These are phyloP conservation scores for Electrona antarctica DNA, from an alignment of 2,113 vertebrate genomes.

Conservation along the genomic window DNA sequence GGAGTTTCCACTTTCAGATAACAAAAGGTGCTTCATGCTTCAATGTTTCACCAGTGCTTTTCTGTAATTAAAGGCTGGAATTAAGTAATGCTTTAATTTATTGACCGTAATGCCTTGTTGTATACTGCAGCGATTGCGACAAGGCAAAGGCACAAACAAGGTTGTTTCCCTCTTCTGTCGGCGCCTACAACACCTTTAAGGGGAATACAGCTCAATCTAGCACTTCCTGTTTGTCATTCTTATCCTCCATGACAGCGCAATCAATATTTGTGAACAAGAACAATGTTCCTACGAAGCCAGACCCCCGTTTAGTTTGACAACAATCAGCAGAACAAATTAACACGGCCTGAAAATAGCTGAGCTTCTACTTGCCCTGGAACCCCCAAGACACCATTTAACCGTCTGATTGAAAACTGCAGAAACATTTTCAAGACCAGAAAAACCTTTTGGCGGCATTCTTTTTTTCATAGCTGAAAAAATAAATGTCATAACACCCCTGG, in stretches of 20 bases:
- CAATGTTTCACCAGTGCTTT: not conserved
- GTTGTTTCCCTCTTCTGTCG: not conserved
- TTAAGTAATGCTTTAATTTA: not conserved
- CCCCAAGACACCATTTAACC: constrained; percentile 6
- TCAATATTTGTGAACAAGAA: not conserved
- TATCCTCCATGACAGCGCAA: not conserved
- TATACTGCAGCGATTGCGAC: not conserved
- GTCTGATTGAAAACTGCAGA: constrained; percentile 45
- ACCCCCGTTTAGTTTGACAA: constrained; percentile 38
- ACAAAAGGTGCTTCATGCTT: not conserved
- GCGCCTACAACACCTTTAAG: not conserved
- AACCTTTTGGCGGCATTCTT: too few species aligned
- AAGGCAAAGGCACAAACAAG: not conserved
- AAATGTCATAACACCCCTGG: constrained; percentile 19
- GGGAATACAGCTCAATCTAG: not conserved
- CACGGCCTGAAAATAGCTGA: constrained; percentile 8
- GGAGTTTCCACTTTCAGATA: constrained; percentile 56
- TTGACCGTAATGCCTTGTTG: not conserved
- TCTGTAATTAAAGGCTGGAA: constrained; percentile 2
- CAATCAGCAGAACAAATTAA: constrained; percentile 40
- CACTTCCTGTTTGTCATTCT: not conserved
- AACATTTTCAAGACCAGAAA: too few species aligned
- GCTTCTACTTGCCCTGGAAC: constrained; percentile 2
- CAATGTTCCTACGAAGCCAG: not conserved
- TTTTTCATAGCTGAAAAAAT: constrained; percentile 20